Conservation (phyloP, 2,888 invertebrate species). For the Onchidella celtica region DNA sequence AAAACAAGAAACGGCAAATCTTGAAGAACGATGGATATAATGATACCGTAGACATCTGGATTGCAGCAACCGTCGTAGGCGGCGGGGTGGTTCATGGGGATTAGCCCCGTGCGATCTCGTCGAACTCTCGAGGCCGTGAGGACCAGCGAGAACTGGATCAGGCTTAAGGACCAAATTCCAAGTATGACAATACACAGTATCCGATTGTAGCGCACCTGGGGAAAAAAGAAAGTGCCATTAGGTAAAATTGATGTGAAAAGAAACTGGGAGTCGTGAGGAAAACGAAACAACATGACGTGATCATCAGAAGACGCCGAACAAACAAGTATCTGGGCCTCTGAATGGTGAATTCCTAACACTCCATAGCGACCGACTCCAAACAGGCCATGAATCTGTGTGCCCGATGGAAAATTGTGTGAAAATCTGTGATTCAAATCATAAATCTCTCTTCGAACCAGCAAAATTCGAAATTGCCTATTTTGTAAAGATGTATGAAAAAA, state of each 20-base stretch:
- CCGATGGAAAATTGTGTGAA: too few species aligned
- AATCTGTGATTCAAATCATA: too few species aligned
- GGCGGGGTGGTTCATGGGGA: constrained; percentile 32
- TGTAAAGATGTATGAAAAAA: too few species aligned
- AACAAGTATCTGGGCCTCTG: too few species aligned
- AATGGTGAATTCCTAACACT: not conserved
- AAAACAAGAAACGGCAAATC: constrained; percentile 78
- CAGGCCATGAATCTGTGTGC: too few species aligned
- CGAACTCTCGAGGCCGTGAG: constrained; percentile 88
- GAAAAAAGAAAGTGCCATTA: constrained; percentile 25
- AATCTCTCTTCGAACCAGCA: too few species aligned
- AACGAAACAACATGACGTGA: too few species aligned
- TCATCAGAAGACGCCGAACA: too few species aligned
- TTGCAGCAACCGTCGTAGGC: constrained; percentile 65
- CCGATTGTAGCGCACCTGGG: constrained; percentile 83
- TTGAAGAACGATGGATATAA: constrained; percentile 76
- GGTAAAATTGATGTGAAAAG: too few species aligned
- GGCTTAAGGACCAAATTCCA: constrained; percentile 94
- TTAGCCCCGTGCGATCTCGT: constrained; percentile 74
- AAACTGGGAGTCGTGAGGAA: too few species aligned
- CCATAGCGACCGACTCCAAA: too few species aligned
- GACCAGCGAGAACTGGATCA: constrained; percentile 96
- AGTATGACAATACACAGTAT: constrained; percentile 91
- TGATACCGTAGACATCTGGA: constrained; percentile 69
- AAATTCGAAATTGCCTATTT: too few species aligned